These are phyloP conservation scores for Sminthurinus aureus DNA, from an alignment of 2,888 invertebrate genomes.

Conservation along the genomic window DNA sequence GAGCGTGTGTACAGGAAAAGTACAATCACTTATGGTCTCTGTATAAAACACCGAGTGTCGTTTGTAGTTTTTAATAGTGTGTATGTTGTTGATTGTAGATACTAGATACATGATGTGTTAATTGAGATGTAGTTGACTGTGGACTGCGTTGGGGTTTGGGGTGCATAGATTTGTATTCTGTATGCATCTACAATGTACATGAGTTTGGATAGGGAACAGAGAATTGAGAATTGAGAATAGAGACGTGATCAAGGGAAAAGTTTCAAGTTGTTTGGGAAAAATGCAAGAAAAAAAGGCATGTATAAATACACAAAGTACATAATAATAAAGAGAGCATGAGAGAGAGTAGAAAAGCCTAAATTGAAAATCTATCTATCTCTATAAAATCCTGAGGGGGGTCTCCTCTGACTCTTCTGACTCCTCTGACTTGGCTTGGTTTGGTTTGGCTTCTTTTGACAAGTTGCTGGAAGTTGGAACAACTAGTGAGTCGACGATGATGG, in stretches of 20 bases:
- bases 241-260: neutral
- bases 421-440: too few species aligned
- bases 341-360: neutral
- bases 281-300: neutral
- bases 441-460: constrained; percentile 53
- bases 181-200: too few species aligned
- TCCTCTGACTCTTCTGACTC: too few species aligned
- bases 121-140: neutral
- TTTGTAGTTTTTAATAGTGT: neutral
- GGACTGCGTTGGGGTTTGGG: too few species aligned
- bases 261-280: neutral
- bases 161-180: too few species aligned
- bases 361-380: constrained; percentile 45
- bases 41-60: too few species aligned
- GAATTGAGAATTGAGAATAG: neutral
- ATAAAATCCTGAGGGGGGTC: constrained; percentile 53
- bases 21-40: too few species aligned
- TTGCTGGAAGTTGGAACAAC: constrained; percentile 42
- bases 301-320: too few species aligned
- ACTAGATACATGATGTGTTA: neutral
- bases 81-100: neutral
- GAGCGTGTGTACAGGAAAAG: neutral
- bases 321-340: neutral
- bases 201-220: neutral
- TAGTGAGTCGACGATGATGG: neutral